Evolutionary conservation across 2,888 invertebrate genomes (phyloP), one percentile per base, ranked within the genome.

Genomic region (Malacosoma neustria): DNA sequence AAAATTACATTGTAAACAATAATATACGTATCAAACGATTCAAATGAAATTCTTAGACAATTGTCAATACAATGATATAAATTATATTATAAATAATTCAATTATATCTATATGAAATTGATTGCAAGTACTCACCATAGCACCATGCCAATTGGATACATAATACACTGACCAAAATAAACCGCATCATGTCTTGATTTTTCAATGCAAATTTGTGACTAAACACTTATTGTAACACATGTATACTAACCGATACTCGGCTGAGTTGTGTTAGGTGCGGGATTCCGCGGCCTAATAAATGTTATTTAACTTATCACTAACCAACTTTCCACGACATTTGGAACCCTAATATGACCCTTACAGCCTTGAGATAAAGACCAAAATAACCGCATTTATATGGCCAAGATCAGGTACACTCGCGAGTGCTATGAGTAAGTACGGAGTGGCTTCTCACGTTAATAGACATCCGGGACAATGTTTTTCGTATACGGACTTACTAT

Each of bases 251-350:
- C 51, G 61, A 42, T 39, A 37, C 57, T 36, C 43, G 46, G 48
- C 11, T 39, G 49, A 51, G 51, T 56, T 57, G 49, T 67, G 67
- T 43, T 54, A 38, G 35, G 22, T 34, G 40, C 39, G 29, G 42
- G 40, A 50, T 55, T 56, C 47, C 50, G 54, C 61, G 40, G 50
- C 47, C 53, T 61, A 57, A 49, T 66, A 62, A 63, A 66, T 61
- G 57, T 56, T 48, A 44, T 54, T 51, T 50, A 5, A 9, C 51
- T 43, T 29, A 34, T 41, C 37, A 55, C 61, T 65, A 67, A 65
- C 64, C 63, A 61, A 33, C 11, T n/a, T 3, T 33, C 14, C 15
- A 34, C 35, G 12, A 35, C 4, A 9, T 11, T 7, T 15, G 7
- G 11, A 29, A 13, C 11, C 6, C 11, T 13, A 39, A 9, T 36